Conservation (phyloP, 2,113 vertebrate genomes). For the Phyllopteryx taeniolatus region DNA sequence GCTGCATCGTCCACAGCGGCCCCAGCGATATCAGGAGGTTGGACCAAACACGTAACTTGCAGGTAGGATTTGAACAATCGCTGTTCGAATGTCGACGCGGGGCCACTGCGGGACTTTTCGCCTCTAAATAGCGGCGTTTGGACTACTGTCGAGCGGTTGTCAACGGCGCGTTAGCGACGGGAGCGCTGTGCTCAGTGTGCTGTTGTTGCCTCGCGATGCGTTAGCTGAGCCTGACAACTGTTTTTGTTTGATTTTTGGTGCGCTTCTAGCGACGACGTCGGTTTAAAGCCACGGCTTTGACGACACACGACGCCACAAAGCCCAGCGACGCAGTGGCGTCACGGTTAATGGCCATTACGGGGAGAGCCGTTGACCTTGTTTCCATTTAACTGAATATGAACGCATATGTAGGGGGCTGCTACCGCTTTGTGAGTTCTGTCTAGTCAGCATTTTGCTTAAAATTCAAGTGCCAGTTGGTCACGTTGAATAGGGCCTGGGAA, state of each 20-base stretch:
- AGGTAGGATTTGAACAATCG: constrained; percentile 52
- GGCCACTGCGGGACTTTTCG: neutral
- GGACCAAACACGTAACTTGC: constrained; percentile 82
- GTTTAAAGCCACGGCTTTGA: neutral
- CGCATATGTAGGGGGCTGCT: neutral
- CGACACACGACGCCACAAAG: constrained; percentile 2
- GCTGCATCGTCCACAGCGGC: constrained; percentile 72
- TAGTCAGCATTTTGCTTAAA: neutral
- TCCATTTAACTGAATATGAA: neutral
- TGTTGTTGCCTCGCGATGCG: constrained; percentile 10
- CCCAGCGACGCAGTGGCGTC: neutral
- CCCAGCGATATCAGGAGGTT: constrained; percentile 69
- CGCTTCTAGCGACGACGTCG: neutral
- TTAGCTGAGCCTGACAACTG: neutral
- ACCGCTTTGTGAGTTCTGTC: neutral
- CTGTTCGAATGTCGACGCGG: neutral
- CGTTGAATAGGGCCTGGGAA: neutral
- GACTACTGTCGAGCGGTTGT: constrained; percentile 7
- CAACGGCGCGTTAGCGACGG: constrained; percentile 20
- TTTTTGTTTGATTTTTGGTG: constrained; percentile 18
- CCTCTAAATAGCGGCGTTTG: neutral
- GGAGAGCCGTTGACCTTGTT: neutral
- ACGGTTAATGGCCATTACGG: neutral
- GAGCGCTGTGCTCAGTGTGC: constrained; percentile 7
- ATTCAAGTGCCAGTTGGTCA: neutral